phyloP scores from a whole-genome alignment of 2,888 invertebrate genomes.

The Drosophila parthenogenetica region DNA sequence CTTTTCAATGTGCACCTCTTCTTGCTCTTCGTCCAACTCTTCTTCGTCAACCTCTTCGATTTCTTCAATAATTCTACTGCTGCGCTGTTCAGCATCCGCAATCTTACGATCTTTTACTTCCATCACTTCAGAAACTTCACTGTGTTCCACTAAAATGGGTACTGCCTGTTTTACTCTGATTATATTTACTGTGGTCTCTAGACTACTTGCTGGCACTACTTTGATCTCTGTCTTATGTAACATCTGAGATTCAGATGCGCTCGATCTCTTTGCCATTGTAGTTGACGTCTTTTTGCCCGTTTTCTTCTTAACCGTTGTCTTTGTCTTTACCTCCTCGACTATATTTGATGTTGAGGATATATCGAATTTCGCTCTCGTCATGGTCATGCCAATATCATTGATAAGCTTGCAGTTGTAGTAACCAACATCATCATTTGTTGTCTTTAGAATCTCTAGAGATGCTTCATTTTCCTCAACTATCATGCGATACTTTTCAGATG shows the following conservation, averaged over 20 bases:
- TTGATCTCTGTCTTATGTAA: constrained; percentile 77
- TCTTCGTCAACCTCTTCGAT: constrained; percentile 37
- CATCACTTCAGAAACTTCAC: constrained; percentile 86
- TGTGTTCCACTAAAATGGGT: constrained; percentile 82
- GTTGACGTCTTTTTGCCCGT: constrained; percentile 59
- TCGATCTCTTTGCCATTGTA: constrained; percentile 85
- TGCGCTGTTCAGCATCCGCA: constrained; percentile 74
- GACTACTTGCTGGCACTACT: constrained; percentile 70
- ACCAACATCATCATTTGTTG: constrained; percentile 89
- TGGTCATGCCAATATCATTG: constrained; percentile 93
- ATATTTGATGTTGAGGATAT: constrained; percentile 86
- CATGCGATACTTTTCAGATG: constrained; percentile 90
- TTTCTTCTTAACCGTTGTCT: constrained; percentile 71
- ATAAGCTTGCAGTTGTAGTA: constrained; percentile 93
- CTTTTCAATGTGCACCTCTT: constrained; percentile 35
- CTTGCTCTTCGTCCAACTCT: constrained; percentile 34
- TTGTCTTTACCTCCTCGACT: constrained; percentile 67
- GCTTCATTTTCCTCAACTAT: constrained; percentile 90
- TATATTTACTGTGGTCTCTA: constrained; percentile 79
- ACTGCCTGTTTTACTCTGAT: constrained; percentile 76
- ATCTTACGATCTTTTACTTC: constrained; percentile 85
- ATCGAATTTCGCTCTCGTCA: constrained; percentile 91
- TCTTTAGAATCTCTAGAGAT: constrained; percentile 89
- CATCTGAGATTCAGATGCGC: constrained; percentile 73
- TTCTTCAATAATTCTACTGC: constrained; percentile 52